Percentiles rank a stretch among this genome's conserved stretches.
These are phyloP conservation scores for Chirona hameri DNA, from an alignment of 2,888 invertebrate species.

Conservation along the genomic window DNA sequence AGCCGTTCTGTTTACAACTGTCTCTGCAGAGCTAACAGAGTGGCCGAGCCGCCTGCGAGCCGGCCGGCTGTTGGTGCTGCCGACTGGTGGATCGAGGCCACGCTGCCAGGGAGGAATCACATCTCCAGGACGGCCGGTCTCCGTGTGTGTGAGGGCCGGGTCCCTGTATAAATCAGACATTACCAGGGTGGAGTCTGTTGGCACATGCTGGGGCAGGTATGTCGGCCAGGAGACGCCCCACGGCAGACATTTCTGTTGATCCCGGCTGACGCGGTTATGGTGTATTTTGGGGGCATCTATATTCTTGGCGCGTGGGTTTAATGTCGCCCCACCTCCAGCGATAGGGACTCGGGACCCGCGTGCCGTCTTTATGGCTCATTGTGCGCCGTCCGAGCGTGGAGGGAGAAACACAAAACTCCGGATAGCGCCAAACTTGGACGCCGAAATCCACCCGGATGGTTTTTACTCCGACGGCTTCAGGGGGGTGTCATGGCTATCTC, in stretches of 20 bases:
- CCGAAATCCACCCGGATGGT: not conserved
- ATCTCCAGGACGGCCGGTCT: not conserved
- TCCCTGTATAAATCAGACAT: not conserved
- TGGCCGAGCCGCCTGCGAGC: no score
- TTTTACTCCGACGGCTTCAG: not conserved
- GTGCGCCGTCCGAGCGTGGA: not conserved
- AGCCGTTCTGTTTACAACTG: no score
- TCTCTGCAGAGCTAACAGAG: no score
- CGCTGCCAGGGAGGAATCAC: no score
- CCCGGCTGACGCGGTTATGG: not conserved
- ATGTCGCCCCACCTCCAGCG: not conserved
- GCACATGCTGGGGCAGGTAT: not conserved
- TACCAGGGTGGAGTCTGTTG: not conserved
- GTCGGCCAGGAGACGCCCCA: no score
- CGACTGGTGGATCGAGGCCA: no score
- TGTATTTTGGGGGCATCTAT: not conserved
- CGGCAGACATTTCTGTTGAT: no score
- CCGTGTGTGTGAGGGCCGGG: not conserved
- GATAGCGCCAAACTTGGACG: no score
- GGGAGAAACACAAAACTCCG: not conserved
- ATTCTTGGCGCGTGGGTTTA: not conserved
- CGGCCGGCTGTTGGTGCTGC: no score
- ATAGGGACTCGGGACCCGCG: not conserved
- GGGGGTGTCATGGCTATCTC: no score
- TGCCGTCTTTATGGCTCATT: not conserved